These are phyloP conservation scores for Antheraea pernyi DNA, from an alignment of 1,140 invertebrate species.

Conservation along the genomic window DNA sequence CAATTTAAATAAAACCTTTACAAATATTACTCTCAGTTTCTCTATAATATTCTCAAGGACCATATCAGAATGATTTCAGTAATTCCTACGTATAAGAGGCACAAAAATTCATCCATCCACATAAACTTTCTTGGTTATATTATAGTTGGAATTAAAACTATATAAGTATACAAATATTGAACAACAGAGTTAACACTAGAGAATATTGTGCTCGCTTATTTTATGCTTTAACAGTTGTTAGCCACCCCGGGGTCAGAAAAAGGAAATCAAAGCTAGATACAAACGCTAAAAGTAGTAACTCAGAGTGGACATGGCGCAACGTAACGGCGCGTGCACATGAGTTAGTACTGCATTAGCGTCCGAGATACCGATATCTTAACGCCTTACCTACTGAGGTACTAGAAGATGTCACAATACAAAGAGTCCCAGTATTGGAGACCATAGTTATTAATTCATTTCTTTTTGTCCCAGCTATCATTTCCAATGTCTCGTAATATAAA, in stretches of 20 bases:
- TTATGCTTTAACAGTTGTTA: neutral
- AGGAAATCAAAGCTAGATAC: slow-evolving; percentile 18
- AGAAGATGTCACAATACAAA: neutral
- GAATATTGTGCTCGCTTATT: neutral
- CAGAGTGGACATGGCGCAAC: slow-evolving; percentile 42
- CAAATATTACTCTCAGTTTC: no score
- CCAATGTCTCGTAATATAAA: no score
- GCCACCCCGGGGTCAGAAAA: neutral
- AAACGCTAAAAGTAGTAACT: slow-evolving; percentile 20
- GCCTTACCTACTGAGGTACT: slow-evolving; percentile 30
- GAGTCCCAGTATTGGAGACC: slow-evolving; percentile 5
- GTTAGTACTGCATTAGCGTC: slow-evolving; percentile 63
- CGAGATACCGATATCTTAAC: slow-evolving; percentile 60
- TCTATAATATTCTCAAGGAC: no score
- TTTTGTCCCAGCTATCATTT: no score
- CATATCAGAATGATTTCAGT: no score
- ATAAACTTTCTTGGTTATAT: no score
- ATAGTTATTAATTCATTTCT: no score
- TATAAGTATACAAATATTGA: no score
- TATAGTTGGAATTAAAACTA: no score
- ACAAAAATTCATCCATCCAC: no score
- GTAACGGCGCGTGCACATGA: slow-evolving; percentile 67
- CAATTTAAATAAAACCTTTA: no score
- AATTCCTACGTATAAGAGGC: no score
- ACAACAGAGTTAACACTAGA: neutral